A percentile compares a stretch with the other conserved stretches of the same genome.
phyloP scores from a whole-genome alignment of 2,888 invertebrate species.

The Drosophila vallismaia region DNA sequence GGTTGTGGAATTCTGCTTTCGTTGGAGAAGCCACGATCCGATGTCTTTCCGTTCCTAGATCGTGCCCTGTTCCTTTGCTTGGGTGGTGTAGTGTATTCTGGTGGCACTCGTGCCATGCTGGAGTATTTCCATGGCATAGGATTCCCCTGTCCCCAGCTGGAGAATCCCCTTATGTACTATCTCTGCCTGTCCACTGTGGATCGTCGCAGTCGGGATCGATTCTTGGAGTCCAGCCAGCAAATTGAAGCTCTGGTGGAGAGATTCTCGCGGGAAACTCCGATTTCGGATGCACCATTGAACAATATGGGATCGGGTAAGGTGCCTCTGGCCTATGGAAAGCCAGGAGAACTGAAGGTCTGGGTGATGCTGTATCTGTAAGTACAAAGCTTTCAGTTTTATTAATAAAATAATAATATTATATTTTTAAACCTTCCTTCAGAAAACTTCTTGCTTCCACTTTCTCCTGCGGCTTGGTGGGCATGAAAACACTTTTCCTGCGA shows the following conservation, averaged over 20 bases:
- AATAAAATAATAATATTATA: too few species aligned
- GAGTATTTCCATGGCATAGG: conserved; percentile 98
- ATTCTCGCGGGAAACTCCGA: conserved; percentile 93
- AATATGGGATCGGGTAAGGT: conserved; percentile 87
- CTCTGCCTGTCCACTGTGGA: conserved; percentile 87
- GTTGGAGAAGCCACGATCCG: conserved; percentile 96
- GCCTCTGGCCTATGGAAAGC: conserved; percentile 90
- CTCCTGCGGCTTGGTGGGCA: conserved; percentile 90
- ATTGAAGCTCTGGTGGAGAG: conserved; percentile 96
- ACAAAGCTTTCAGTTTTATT: not conserved
- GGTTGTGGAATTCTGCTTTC: conserved; percentile 95
- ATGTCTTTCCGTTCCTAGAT: conserved; percentile 97
- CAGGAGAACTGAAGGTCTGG: conserved; percentile 88
- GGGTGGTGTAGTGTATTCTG: conserved; percentile 95
- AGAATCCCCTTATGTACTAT: conserved; percentile 99
- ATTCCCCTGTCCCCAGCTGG: conserved; percentile 97
- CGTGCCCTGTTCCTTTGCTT: conserved; percentile 94
- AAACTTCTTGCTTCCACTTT: conserved; percentile 91
- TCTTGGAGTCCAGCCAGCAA: conserved; percentile 96
- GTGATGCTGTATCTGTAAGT: conserved; percentile 88
- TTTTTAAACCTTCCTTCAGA: conserved; percentile 83
- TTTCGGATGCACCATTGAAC: conserved; percentile 86
- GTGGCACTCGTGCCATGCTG: conserved; percentile 95
- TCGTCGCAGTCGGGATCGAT: conserved; percentile 92
- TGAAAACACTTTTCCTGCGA: conserved; percentile 90